Evolutionary conservation across 2,797 vertebrate genomes (phyloP).

Genomic region (Mionectes olivaceus): DNA sequence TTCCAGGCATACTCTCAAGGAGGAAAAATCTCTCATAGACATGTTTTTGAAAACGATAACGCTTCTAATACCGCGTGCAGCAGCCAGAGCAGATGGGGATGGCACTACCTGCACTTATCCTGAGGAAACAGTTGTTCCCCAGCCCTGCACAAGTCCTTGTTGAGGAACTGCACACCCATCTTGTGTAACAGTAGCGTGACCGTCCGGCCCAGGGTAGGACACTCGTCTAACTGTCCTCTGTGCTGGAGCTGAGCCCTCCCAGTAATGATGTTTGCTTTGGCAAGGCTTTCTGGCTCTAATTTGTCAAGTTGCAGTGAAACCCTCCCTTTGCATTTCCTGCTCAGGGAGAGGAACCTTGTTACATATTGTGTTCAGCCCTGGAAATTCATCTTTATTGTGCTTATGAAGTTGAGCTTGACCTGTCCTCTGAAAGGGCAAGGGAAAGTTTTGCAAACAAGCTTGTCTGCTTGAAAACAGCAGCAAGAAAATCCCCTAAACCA

Average conservation of each 20-base stretch:
- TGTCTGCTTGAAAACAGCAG: neutral
- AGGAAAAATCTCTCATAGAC: neutral
- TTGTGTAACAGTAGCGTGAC: neutral
- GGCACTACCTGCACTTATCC: neutral
- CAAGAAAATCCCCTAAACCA: neutral
- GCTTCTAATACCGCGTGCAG: neutral
- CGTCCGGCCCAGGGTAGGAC: neutral
- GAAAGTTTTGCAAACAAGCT: conserved; percentile 31
- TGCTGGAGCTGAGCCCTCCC: conserved; percentile 42
- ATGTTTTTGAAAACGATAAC: neutral
- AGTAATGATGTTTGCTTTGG: conserved; percentile 68
- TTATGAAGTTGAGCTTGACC: conserved; percentile 34
- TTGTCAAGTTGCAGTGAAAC: conserved; percentile 64
- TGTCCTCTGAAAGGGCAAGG: conserved; percentile 14
- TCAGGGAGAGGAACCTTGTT: conserved; percentile 43
- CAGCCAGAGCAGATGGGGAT: neutral
- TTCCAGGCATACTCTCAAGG: conserved; percentile 34
- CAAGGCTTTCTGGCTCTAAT: conserved; percentile 58
- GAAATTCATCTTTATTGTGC: conserved; percentile 54
- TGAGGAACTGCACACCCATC: neutral
- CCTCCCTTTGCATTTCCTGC: conserved; percentile 77
- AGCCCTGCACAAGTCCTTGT: accelerated
- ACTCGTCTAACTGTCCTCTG: conserved; percentile 8
- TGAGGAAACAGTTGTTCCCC: neutral
- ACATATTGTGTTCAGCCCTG: conserved; percentile 33